phyloP scores from a whole-genome alignment of 2,888 invertebrate species.

The Crematogaster levior region DNA sequence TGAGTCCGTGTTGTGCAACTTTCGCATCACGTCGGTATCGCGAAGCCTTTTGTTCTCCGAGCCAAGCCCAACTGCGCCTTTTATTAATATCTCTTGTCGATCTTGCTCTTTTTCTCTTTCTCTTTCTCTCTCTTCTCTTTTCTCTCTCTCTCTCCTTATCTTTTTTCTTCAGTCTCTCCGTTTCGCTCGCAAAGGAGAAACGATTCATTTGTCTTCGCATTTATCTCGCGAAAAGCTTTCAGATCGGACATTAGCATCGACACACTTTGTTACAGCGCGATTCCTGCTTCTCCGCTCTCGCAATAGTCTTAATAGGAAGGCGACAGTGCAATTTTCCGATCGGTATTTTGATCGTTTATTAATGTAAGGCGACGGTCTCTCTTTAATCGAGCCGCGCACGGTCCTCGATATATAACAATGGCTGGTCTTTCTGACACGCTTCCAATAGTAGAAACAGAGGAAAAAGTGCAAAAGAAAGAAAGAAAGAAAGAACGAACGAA shows the following conservation, averaged over 20 bases:
- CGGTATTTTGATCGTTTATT: constrained; percentile 52
- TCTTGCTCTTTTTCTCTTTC: constrained; percentile 81
- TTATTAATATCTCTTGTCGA: constrained; percentile 46
- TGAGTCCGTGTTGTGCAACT: constrained; percentile 46
- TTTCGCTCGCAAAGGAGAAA: constrained; percentile 18
- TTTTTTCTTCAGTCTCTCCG: constrained; percentile 38
- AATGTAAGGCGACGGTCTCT: constrained; percentile 62
- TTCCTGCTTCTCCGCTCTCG: constrained; percentile 31
- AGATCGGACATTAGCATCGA: constrained; percentile 48
- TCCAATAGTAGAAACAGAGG: constrained; percentile 66
- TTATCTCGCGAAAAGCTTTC: constrained; percentile 36
- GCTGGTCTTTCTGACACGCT: constrained; percentile 79
- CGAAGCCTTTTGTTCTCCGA: constrained; percentile 49
- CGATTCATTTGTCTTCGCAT: constrained; percentile 19
- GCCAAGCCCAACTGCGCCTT: constrained; percentile 44
- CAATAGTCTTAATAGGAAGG: constrained; percentile 44
- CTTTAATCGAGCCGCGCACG: constrained; percentile 65
- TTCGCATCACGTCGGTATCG: constrained; percentile 51
- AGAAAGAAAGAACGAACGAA: constrained; percentile 54
- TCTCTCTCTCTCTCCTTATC: constrained; percentile 60
- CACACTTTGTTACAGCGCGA: constrained; percentile 31
- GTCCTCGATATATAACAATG: constrained; percentile 67
- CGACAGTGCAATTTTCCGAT: constrained; percentile 45
- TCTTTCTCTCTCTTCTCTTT: constrained; percentile 42
- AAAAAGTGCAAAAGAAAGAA: constrained; percentile 51